These are phyloP conservation scores for Bombus terrestris DNA, from an alignment of 1,140 invertebrate genomes.

Conservation along the genomic window DNA sequence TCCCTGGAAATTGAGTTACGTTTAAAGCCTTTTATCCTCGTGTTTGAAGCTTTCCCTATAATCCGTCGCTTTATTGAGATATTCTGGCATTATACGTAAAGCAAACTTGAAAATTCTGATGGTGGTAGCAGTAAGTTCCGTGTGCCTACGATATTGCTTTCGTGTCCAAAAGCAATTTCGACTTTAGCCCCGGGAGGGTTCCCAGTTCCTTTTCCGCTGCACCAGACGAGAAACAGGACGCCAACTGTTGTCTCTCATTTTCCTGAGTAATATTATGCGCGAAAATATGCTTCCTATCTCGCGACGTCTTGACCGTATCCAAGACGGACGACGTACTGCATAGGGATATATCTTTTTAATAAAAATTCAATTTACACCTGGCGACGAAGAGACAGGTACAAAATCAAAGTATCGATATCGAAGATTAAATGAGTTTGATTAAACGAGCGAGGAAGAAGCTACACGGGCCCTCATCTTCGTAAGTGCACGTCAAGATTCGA, in stretches of 20 bases:
- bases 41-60: neutral
- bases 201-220: slow-evolving; percentile 18
- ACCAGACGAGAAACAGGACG: slow-evolving; percentile 9
- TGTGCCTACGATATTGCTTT: slow-evolving; percentile 34
- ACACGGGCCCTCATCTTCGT: slow-evolving; percentile 22
- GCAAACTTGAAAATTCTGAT: slow-evolving; percentile 15
- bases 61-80: slow-evolving; percentile 22
- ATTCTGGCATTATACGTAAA: slow-evolving; percentile 33
- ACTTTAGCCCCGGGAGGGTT: slow-evolving; percentile 7
- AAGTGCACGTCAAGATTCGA: slow-evolving; percentile 32
- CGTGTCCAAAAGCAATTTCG: slow-evolving; percentile 48
- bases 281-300: neutral
- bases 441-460: neutral
- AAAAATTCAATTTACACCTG: neutral
- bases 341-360: neutral
- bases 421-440: neutral
- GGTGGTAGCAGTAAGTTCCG: slow-evolving; percentile 3
- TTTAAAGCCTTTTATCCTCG: neutral
- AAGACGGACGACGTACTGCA: too few relatives aligned
- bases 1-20: slow-evolving; percentile 1
- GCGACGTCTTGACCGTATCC: neutral
- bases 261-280: neutral
- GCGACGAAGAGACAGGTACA: too few relatives aligned
- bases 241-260: neutral
- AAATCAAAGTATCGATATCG: neutral